A percentile compares a stretch with the other conserved stretches of the same genome.
These are phyloP conservation scores for Pristionchus arcanus DNA, from an alignment of 2,888 invertebrate species.

Conservation along the genomic window DNA sequence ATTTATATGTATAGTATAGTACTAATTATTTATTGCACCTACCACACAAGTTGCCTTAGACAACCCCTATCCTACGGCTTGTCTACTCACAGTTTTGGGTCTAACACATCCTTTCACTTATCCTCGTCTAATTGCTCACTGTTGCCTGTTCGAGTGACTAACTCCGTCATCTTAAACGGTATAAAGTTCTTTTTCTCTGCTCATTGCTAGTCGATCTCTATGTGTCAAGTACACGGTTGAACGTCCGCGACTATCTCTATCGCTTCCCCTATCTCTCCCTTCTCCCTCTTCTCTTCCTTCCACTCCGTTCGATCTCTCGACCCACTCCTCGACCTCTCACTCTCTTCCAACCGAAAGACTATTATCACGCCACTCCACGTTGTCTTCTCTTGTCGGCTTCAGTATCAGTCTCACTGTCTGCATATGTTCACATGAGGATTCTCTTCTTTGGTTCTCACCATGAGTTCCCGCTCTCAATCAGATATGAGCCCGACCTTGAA, in stretches of 20 bases:
- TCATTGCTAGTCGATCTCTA: background rate
- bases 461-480: background rate
- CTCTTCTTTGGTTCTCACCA: background rate
- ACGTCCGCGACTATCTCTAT: constrained; percentile 35
- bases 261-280: constrained; percentile 13
- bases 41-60: constrained; percentile 36
- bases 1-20: background rate
- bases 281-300: constrained; percentile 26
- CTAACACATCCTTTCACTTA: constrained; percentile 32
- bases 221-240: constrained; percentile 20
- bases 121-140: constrained; percentile 1
- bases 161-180: background rate
- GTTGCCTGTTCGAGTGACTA: background rate
- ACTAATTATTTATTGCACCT: background rate
- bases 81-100: constrained; percentile 28
- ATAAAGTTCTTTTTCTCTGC: constrained; percentile 24
- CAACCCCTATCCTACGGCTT: constrained; percentile 15
- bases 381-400: background rate
- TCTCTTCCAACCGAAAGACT: constrained; percentile 17
- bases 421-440: background rate
- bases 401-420: background rate
- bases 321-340: constrained; percentile 14
- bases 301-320: background rate
- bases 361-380: constrained; percentile 33
- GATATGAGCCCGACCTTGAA: constrained; percentile 28